A percentile compares a stretch with the other conserved stretches of the same genome.
Conservation (phyloP, 2,888 invertebrate genomes). For the Mamestra brassicae region DNA sequence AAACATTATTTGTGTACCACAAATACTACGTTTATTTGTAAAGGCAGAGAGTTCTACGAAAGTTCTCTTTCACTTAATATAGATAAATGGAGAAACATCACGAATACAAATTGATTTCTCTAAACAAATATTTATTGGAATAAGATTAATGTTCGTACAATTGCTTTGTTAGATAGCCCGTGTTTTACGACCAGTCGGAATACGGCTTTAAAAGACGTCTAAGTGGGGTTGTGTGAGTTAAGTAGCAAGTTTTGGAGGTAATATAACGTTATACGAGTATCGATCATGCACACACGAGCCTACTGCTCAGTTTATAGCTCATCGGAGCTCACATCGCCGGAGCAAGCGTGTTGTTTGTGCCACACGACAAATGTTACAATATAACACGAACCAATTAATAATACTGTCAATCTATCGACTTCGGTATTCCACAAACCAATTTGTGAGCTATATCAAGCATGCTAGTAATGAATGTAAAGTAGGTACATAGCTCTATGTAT, state of each 20-base stretch:
- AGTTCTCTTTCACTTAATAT: conserved; percentile 46
- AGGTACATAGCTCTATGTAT: background rate
- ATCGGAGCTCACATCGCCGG: conserved; percentile 32
- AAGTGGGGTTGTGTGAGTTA: conserved; percentile 44
- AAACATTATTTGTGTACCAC: conserved; percentile 10
- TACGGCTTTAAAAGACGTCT: conserved; percentile 51
- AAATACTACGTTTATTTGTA: conserved; percentile 36
- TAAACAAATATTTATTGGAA: conserved; percentile 65
- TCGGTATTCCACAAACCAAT: conserved; percentile 35
- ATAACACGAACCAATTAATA: conserved; percentile 55
- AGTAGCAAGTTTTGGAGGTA: conserved; percentile 48
- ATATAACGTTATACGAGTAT: conserved; percentile 50
- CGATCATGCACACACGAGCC: conserved; percentile 54
- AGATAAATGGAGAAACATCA: conserved; percentile 59
- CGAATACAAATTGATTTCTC: conserved; percentile 62
- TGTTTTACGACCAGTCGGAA: conserved; percentile 56
- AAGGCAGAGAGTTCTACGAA: conserved; percentile 37
- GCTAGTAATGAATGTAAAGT: conserved; percentile 12
- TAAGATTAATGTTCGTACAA: conserved; percentile 60
- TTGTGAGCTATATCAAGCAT: conserved; percentile 22
- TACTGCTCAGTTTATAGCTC: conserved; percentile 49
- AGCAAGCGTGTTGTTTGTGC: conserved; percentile 29
- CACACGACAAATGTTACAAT: conserved; percentile 50
- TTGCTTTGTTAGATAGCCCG: conserved; percentile 51
- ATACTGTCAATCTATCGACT: conserved; percentile 44